Conservation (phyloP, 2,113 vertebrate species). For the Rhinoptilus africanus region DNA sequence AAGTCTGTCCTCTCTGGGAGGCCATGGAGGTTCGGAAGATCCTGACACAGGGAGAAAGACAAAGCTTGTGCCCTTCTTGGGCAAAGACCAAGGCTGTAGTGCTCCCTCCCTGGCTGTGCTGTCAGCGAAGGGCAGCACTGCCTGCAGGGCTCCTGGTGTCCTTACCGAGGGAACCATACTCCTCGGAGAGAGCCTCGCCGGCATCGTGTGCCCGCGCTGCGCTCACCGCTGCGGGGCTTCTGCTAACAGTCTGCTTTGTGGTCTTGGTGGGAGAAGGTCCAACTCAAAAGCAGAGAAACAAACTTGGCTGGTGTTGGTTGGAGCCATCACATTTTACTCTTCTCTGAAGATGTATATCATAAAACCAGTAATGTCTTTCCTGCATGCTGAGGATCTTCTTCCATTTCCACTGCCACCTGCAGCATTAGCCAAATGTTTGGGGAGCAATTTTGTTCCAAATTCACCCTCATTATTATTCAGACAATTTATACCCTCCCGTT, state of each 20-base stretch:
- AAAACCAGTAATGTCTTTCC: not conserved
- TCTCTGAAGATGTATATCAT: not conserved
- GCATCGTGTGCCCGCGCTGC: not conserved
- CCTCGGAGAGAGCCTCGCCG: fast-evolving
- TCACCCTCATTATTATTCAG: not conserved
- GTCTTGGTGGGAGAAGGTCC: too few species aligned
- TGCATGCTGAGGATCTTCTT: not conserved
- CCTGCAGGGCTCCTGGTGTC: not conserved
- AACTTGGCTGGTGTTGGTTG: not conserved
- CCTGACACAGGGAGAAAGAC: not conserved
- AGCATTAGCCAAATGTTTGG: not conserved
- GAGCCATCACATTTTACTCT: not conserved
- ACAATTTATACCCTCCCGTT: not conserved
- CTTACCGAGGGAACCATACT: fast-evolving
- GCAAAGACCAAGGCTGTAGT: not conserved
- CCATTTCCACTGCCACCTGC: not conserved
- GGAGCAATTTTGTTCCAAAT: not conserved
- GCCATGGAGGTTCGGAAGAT: not conserved
- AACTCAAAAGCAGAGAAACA: not conserved
- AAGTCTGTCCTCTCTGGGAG: not conserved
- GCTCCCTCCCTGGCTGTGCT: not conserved
- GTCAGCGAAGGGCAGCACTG: not conserved
- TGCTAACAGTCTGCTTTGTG: not conserved
- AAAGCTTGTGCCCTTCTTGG: not conserved
- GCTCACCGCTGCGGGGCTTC: fast-evolving